Percentiles rank a stretch among this genome's conserved stretches.
These are phyloP conservation scores for Acropora tenuis DNA, from an alignment of 64 coral and sea anemone genomes.

Conservation along the genomic window DNA sequence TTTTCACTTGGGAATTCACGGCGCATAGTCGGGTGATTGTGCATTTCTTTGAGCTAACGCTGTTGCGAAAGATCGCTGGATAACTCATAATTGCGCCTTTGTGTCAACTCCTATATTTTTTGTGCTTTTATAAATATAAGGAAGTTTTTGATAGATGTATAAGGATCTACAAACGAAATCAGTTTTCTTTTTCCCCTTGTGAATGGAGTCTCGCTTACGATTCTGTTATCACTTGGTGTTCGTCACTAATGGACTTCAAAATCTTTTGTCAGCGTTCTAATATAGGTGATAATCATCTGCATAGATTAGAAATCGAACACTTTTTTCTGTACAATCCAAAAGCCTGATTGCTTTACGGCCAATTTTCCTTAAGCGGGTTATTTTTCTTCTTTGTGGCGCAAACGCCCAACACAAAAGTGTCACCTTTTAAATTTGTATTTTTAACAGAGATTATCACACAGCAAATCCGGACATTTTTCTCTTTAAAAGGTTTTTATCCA, in stretches of 20 bases:
- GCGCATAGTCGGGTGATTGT: too few relatives aligned
- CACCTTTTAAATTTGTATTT: too few relatives aligned
- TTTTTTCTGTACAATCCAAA: background rate
- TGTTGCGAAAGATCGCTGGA: conserved; percentile 34
- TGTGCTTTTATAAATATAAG: background rate
- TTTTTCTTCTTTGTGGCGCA: background rate
- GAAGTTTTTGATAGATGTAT: background rate
- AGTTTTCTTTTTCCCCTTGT: background rate
- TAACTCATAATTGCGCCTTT: background rate
- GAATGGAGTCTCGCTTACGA: background rate
- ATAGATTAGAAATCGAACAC: too few relatives aligned
- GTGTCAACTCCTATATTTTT: background rate
- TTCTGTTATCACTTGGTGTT: background rate
- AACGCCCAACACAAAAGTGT: background rate
- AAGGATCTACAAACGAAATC: too few relatives aligned
- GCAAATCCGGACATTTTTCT: background rate
- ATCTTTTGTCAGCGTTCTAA: conserved; percentile 16
- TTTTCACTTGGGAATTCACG: too few relatives aligned
- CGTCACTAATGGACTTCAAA: conserved; percentile 47
- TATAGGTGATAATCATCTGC: conserved; percentile 21
- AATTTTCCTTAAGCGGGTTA: background rate
- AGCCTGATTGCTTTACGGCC: background rate
- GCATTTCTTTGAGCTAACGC: background rate
- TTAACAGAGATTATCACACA: background rate
- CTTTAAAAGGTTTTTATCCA: conserved; percentile 10